These are phyloP conservation scores for Aricia agestis DNA, from an alignment of 1,140 invertebrate species.

Conservation along the genomic window DNA sequence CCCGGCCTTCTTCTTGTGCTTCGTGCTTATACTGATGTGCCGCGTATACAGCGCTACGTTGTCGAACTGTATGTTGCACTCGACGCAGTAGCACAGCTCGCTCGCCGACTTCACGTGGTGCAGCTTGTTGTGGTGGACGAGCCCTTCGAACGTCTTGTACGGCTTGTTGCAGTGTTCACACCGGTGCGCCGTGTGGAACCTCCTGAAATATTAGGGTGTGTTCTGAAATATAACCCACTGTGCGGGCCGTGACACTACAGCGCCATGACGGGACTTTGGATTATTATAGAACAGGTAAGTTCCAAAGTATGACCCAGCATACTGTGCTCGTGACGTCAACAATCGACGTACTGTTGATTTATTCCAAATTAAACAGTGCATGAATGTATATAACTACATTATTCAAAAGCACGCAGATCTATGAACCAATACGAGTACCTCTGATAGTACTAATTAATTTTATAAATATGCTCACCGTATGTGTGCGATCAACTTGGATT, in stretches of 20 bases:
- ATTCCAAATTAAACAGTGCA: too few species aligned
- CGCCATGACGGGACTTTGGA: too few species aligned
- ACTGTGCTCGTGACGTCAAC: too few species aligned
- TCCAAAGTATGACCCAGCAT: too few species aligned
- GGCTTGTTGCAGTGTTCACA: slow-evolving; percentile 22
- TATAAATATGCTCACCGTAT: slow-evolving; percentile 22
- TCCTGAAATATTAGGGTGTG: neutral
- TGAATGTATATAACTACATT: too few species aligned
- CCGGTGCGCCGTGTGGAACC: slow-evolving; percentile 20
- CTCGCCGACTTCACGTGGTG: slow-evolving; percentile 21
- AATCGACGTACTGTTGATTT: too few species aligned
- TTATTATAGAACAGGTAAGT: too few species aligned
- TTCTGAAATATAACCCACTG: too few species aligned
- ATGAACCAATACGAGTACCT: too few species aligned
- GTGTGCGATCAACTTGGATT: slow-evolving; percentile 14
- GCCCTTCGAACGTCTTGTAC: slow-evolving; percentile 18
- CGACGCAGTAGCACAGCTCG: slow-evolving; percentile 36
- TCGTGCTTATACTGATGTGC: slow-evolving; percentile 28
- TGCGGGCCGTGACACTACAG: too few species aligned
- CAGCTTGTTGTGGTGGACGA: slow-evolving; percentile 17
- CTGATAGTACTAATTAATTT: too few species aligned
- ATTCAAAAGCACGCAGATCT: too few species aligned
- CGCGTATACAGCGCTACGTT: slow-evolving; percentile 22
- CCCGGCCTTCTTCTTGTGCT: slow-evolving; percentile 22
- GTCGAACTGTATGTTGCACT: slow-evolving; percentile 37